These are phyloP conservation scores for Phenacoccus solenopsis DNA, from an alignment of 1,140 invertebrate species.

Conservation along the genomic window DNA sequence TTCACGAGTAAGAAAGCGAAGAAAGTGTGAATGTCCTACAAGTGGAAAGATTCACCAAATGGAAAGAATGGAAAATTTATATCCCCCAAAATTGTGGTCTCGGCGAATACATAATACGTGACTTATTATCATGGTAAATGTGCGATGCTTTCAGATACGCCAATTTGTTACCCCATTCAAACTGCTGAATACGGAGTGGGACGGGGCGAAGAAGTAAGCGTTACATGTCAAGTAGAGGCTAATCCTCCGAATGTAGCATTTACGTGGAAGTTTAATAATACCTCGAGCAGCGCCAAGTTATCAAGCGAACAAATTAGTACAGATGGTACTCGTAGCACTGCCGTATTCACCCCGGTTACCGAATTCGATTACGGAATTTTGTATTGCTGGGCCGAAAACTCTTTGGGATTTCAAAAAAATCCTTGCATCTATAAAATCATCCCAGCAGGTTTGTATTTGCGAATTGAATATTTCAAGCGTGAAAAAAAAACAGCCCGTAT, in stretches of 20 bases:
- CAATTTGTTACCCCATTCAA: slow-evolving; percentile 53
- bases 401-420: slow-evolving; percentile 47
- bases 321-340: slow-evolving; percentile 46
- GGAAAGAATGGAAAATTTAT: no score
- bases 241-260: slow-evolving; percentile 56
- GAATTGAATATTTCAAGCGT: no score
- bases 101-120: no score
- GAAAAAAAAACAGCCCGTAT: no score
- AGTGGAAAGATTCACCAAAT: no score
- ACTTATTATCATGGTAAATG: not conserved
- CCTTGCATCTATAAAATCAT: slow-evolving; percentile 59
- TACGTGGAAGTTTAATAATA: slow-evolving; percentile 65
- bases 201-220: slow-evolving; percentile 57
- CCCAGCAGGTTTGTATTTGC: slow-evolving; percentile 59
- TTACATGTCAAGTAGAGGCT: slow-evolving; percentile 68
- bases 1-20: no score
- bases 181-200: slow-evolving; percentile 57
- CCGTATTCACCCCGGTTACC: slow-evolving; percentile 52
- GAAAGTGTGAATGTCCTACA: no score
- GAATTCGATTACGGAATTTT: slow-evolving; percentile 58
- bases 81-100: no score
- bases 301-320: slow-evolving; percentile 21
- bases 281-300: slow-evolving; percentile 36
- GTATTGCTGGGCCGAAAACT: slow-evolving; percentile 54
- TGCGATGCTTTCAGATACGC: slow-evolving; percentile 47